Conservation (phyloP, 2,888 invertebrate genomes). For the Brachypalpus laphriformis region DNA sequence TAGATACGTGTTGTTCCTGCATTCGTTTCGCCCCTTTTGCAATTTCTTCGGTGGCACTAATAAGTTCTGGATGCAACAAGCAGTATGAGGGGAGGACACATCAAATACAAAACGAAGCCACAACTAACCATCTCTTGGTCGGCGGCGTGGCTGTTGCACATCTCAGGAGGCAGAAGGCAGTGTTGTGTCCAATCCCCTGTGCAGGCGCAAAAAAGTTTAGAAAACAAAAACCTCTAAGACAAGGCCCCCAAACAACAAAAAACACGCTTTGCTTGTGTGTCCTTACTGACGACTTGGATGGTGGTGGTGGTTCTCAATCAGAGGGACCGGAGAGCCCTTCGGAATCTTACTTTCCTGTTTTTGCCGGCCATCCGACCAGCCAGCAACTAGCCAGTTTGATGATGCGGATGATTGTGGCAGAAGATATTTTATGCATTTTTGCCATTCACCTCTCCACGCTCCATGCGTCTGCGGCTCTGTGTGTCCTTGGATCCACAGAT, state of each 20-base stretch:
- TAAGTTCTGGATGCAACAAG: conserved; percentile 61
- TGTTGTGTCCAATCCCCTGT: conserved; percentile 36
- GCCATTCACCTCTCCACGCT: conserved; percentile 49
- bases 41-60: conserved; percentile 55
- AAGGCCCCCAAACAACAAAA: conserved; percentile 37
- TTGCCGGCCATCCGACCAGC: conserved; percentile 51
- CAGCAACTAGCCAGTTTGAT: conserved; percentile 63
- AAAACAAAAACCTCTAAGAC: conserved; percentile 51
- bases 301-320: conserved; percentile 53
- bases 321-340: conserved; percentile 33
- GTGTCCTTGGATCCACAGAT: conserved; percentile 72
- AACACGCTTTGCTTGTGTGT: too few relatives aligned
- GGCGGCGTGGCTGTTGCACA: conserved; percentile 28
- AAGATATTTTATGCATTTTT: conserved; percentile 72
- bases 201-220: conserved; percentile 22
- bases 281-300: conserved; percentile 53
- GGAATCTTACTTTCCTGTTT: conserved; percentile 53
- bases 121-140: conserved; percentile 19
- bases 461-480: conserved; percentile 14
- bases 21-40: conserved; percentile 46
- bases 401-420: conserved; percentile 73
- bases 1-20: conserved; percentile 46
- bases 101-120: conserved; percentile 34
- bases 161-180: not conserved
- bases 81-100: conserved; percentile 51